Percentiles rank a stretch among this genome's conserved stretches.
These are phyloP conservation scores for Diadumene lineata DNA, from an alignment of 92 coral and sea anemone genomes.

Conservation along the genomic window DNA sequence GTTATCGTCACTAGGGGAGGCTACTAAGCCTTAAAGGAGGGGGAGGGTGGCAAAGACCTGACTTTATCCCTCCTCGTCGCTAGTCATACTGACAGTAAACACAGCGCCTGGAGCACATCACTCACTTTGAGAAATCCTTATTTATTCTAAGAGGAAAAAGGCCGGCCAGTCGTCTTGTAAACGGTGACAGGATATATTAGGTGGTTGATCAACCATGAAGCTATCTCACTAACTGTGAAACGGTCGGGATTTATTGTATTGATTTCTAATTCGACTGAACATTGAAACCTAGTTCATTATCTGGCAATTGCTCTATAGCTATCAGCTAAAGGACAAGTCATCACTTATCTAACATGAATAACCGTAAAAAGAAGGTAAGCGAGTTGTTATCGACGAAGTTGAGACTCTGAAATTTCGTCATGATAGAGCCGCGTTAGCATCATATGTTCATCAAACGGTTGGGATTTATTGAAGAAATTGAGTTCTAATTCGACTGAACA, in stretches of 20 bases:
- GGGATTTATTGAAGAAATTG: no score
- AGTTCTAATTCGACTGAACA: no score
- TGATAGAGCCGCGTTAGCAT: no score
- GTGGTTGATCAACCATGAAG: not conserved
- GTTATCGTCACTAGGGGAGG: not conserved
- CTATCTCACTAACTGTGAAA: no score
- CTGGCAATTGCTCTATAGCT: no score
- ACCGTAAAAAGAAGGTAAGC: not conserved
- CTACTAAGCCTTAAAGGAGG: not conserved
- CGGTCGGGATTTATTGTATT: no score
- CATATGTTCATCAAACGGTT: no score
- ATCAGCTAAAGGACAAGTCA: not conserved
- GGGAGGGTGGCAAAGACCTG: not conserved
- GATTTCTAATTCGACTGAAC: no score
- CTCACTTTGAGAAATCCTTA: not conserved
- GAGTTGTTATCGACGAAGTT: not conserved
- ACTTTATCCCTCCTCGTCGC: not conserved
- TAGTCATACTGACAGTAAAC: not conserved
- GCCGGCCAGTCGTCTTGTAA: not conserved
- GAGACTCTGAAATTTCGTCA: no score
- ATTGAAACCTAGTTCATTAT: no score
- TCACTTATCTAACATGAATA: not conserved
- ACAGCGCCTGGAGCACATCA: not conserved
- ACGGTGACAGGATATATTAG: not conserved
- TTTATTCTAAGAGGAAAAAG: not conserved